These are phyloP conservation scores for Helicolenus hilgendorfi DNA, from an alignment of 2,797 vertebrate genomes.

Conservation along the genomic window DNA sequence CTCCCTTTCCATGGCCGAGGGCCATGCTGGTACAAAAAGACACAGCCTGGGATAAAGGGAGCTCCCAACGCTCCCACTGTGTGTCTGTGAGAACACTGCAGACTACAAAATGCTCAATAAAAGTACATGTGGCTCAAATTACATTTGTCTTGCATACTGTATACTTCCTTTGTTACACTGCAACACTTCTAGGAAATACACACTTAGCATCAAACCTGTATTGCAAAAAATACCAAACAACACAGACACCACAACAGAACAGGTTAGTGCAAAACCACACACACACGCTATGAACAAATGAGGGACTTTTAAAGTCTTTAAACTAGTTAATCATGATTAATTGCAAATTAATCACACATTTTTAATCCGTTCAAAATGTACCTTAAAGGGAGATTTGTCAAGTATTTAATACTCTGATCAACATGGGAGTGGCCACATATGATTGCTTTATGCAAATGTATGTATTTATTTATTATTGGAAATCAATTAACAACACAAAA, in stretches of 20 bases:
- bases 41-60: conserved; percentile 40
- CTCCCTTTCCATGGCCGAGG: conserved; percentile 36
- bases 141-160: conserved; percentile 17
- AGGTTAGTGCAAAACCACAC: neutral
- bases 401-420: too few species aligned
- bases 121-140: conserved; percentile 40
- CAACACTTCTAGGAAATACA: neutral
- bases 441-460: too few species aligned
- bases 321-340: neutral
- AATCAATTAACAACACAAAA: too few species aligned
- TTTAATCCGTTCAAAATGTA: too few species aligned
- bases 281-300: neutral
- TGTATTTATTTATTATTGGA: too few species aligned
- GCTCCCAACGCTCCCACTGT: conserved; percentile 11
- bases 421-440: too few species aligned
- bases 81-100: conserved; percentile 34
- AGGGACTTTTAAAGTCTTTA: neutral
- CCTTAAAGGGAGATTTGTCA: too few species aligned
- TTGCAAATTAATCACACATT: too few species aligned
- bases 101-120: conserved; percentile 34
- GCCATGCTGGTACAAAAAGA: conserved; percentile 50
- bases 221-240: neutral
- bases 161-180: neutral
- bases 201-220: neutral
- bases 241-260: neutral